phyloP scores from a whole-genome alignment of 2,797 vertebrate genomes.

The Myotis findleyi region DNA sequence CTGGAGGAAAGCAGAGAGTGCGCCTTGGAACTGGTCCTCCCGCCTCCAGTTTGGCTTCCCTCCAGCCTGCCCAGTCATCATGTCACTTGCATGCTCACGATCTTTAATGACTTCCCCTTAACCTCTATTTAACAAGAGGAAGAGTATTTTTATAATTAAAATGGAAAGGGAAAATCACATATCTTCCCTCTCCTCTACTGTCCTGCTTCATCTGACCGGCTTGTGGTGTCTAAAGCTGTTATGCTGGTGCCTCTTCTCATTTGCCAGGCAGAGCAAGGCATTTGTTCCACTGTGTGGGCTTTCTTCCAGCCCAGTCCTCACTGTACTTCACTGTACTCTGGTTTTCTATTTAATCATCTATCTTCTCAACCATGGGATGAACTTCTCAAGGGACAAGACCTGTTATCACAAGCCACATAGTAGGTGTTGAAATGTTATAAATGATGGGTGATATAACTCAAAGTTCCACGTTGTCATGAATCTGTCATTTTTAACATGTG shows the following conservation, averaged over 20 bases:
- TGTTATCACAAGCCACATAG: neutral
- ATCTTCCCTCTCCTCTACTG: neutral
- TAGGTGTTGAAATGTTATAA: neutral
- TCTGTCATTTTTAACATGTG: neutral
- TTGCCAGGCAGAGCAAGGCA: neutral
- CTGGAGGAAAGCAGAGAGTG: neutral
- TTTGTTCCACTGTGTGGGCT: neutral
- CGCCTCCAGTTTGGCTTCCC: slow-evolving; percentile 26
- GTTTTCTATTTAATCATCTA: neutral
- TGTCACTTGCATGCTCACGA: slow-evolving; percentile 24
- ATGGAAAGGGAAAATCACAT: slow-evolving; percentile 4
- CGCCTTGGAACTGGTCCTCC: neutral
- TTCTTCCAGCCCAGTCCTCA: neutral
- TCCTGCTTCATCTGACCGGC: neutral
- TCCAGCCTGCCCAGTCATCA: slow-evolving; percentile 49
- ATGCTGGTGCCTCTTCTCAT: neutral
- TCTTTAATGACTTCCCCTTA: slow-evolving; percentile 76
- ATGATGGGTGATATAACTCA: neutral
- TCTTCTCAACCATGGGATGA: neutral
- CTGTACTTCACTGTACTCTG: neutral
- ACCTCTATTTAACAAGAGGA: slow-evolving; percentile 61
- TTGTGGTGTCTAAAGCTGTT: neutral
- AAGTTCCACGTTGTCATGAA: neutral
- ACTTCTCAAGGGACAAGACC: neutral
- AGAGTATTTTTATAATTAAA: slow-evolving; percentile 53